phyloP scores from a whole-genome alignment of 2,797 vertebrate genomes.

The Spinus pinus region DNA sequence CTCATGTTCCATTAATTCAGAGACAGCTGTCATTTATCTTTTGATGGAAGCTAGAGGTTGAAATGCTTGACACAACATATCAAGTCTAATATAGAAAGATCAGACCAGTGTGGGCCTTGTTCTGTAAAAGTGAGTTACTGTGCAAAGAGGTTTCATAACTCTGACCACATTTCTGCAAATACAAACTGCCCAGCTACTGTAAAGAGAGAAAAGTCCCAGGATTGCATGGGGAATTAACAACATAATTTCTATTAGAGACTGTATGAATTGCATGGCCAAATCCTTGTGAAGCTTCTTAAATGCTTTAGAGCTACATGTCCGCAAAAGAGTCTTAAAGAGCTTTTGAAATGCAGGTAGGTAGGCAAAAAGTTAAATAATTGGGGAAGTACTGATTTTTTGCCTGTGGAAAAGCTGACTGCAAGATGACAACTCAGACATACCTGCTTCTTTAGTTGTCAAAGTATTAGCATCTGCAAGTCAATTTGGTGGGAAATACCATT shows the following conservation, averaged over 20 bases:
- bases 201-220: not conserved
- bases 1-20: slow-evolving; percentile 60
- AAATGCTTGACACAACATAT: slow-evolving; percentile 44
- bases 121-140: slow-evolving; percentile 40
- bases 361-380: slow-evolving; percentile 34
- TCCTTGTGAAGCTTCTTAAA: slow-evolving; percentile 21
- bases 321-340: not conserved
- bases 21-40: slow-evolving; percentile 72
- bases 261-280: not conserved
- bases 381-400: not conserved
- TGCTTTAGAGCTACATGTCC: not conserved
- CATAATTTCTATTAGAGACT: slow-evolving; percentile 16
- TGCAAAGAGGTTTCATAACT: not conserved
- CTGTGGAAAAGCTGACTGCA: slow-evolving; percentile 3
- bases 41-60: slow-evolving; percentile 58
- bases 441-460: slow-evolving; percentile 31
- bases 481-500: slow-evolving; percentile 16
- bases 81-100: slow-evolving; percentile 32
- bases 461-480: slow-evolving; percentile 16
- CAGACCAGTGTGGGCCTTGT: not conserved
- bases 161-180: slow-evolving; percentile 30
- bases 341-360: slow-evolving; percentile 5
- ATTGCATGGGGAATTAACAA: slow-evolving; percentile 6
- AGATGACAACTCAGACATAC: not conserved
- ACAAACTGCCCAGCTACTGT: not conserved